These are phyloP conservation scores for Clistopyga incitator DNA, from an alignment of 2,888 invertebrate genomes.

Conservation along the genomic window DNA sequence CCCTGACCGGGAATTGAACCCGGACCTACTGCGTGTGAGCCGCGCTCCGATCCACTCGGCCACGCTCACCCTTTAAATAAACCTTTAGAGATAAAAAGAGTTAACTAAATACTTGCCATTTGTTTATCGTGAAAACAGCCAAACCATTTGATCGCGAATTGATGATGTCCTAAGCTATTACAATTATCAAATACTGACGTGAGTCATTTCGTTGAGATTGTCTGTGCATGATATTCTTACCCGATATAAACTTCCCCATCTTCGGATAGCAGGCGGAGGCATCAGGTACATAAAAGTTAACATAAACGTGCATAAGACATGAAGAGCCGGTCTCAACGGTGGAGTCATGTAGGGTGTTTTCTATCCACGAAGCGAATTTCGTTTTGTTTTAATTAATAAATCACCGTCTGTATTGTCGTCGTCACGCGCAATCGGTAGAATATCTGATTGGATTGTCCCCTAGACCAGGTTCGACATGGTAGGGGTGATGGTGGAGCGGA, in stretches of 20 bases:
- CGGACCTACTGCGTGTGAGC: too few relatives aligned
- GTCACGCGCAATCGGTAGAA: slow-evolving; percentile 31
- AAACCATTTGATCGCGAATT: too few relatives aligned
- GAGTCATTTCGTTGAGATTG: background rate
- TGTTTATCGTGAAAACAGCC: too few relatives aligned
- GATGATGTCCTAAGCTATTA: too few relatives aligned
- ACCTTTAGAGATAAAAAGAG: too few relatives aligned
- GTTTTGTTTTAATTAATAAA: slow-evolving; percentile 28
- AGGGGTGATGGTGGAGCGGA: background rate
- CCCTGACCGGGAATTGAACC: too few relatives aligned
- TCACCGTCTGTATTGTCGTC: slow-evolving; percentile 14
- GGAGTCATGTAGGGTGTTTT: background rate
- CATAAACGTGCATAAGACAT: slow-evolving; percentile 1
- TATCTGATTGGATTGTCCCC: slow-evolving; percentile 34
- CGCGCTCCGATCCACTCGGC: too few relatives aligned
- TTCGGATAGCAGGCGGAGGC: background rate
- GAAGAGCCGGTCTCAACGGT: background rate
- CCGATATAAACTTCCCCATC: background rate
- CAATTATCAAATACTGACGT: too few relatives aligned
- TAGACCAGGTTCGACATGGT: background rate
- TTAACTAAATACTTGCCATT: too few relatives aligned
- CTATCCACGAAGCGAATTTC: background rate
- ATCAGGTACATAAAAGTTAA: background rate
- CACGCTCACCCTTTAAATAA: too few relatives aligned
- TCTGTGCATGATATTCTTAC: background rate